A percentile compares a stretch with the other conserved stretches of the same genome.
Conservation (phyloP, 2,113 vertebrate species). For the Sebastes schlegelii region DNA sequence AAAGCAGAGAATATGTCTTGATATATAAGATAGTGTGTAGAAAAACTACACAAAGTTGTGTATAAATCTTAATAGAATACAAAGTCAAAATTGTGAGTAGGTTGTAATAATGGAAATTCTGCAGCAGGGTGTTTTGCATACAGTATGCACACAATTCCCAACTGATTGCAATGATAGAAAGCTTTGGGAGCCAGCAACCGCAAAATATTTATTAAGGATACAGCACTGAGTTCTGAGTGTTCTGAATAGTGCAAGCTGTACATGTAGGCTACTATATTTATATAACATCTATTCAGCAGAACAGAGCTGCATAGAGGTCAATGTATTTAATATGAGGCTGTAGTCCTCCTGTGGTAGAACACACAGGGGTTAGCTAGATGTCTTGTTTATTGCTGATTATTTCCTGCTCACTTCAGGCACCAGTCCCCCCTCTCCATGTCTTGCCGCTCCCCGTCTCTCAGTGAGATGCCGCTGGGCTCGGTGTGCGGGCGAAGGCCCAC, state of each 20-base stretch:
- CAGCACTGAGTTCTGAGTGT: background rate
- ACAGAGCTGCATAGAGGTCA: background rate
- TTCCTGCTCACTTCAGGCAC: slow-evolving; percentile 57
- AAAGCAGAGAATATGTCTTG: background rate
- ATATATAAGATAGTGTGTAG: too few species aligned
- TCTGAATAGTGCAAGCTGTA: background rate
- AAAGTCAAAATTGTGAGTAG: background rate
- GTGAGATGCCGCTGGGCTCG: slow-evolving; percentile 83
- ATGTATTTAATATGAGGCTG: background rate
- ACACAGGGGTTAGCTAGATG: background rate
- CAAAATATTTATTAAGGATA: background rate
- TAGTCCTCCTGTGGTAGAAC: background rate
- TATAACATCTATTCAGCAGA: background rate
- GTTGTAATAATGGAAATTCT: background rate
- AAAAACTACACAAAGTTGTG: background rate
- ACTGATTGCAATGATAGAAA: background rate
- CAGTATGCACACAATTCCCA: background rate
- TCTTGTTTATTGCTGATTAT: background rate
- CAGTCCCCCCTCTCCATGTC: slow-evolving; percentile 82
- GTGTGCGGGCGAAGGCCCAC: slow-evolving; percentile 86
- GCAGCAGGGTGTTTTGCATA: background rate
- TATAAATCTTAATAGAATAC: background rate
- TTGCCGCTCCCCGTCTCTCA: slow-evolving; percentile 80
- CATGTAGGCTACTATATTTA: background rate
- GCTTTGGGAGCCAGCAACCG: background rate